These are phyloP conservation scores for Cryptotermes secundus DNA, from an alignment of 1,140 invertebrate genomes.

Conservation along the genomic window DNA sequence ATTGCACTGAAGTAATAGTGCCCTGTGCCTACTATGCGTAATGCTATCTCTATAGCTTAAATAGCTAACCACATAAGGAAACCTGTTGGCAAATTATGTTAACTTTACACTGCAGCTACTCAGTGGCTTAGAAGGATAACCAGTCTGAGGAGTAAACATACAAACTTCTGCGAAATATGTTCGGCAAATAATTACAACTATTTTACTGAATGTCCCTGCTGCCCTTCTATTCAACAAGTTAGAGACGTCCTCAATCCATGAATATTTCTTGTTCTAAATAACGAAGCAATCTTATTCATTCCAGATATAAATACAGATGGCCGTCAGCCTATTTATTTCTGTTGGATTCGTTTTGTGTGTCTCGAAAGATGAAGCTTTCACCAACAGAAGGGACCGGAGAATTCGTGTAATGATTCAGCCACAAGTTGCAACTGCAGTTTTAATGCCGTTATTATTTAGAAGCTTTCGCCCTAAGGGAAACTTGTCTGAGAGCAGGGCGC, in stretches of 20 bases:
- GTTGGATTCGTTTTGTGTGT: background rate
- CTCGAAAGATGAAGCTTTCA: background rate
- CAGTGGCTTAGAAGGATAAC: too few species aligned
- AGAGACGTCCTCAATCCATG: background rate
- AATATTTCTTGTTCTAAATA: background rate
- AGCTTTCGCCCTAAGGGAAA: background rate
- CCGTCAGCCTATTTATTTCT: background rate
- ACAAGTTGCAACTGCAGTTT: background rate
- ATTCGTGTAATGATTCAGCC: background rate
- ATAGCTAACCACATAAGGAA: too few species aligned
- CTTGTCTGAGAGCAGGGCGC: background rate
- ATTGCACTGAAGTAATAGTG: too few species aligned
- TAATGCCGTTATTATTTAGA: background rate
- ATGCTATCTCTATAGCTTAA: too few species aligned
- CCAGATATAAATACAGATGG: background rate
- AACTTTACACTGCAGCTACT: too few species aligned
- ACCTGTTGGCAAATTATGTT: too few species aligned
- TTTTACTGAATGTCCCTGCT: too few species aligned
- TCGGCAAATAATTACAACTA: too few species aligned
- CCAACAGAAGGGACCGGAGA: background rate
- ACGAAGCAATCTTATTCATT: background rate
- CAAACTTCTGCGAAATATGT: too few species aligned
- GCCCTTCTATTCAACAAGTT: background rate
- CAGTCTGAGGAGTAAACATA: too few species aligned
- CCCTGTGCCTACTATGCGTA: too few species aligned